phyloP scores from a whole-genome alignment of 2,888 invertebrate genomes.

The Clistopyga incitator region DNA sequence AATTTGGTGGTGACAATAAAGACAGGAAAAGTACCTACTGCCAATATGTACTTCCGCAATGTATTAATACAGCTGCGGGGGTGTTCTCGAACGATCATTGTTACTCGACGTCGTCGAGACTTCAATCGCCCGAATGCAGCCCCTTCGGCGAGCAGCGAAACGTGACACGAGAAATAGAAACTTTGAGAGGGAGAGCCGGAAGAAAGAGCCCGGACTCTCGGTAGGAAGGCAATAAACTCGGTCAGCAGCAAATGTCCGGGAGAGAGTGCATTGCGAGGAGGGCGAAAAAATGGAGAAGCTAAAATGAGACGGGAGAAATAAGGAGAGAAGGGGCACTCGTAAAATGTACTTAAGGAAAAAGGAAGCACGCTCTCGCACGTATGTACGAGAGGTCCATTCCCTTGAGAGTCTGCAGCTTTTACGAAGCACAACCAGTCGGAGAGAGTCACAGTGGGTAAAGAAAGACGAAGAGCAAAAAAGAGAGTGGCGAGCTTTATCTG shows the following conservation, averaged over 20 bases:
- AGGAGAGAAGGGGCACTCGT: constrained; percentile 33
- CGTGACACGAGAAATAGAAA: constrained; percentile 30
- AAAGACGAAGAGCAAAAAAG: background rate
- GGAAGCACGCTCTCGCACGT: constrained; percentile 42
- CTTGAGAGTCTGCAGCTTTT: constrained; percentile 32
- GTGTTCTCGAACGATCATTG: constrained; percentile 5
- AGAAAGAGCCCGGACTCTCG: background rate
- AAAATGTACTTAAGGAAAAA: constrained; percentile 47
- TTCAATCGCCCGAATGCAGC: background rate
- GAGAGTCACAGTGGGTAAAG: constrained; percentile 23
- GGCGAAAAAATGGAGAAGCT: constrained; percentile 8
- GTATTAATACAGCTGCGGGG: constrained; percentile 14
- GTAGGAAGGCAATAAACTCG: constrained; percentile 40
- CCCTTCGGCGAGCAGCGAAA: constrained; percentile 1
- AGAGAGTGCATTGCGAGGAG: background rate
- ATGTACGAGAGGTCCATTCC: constrained; percentile 29
- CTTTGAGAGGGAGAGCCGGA: constrained; percentile 6
- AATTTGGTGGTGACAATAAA: background rate
- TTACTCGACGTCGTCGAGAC: constrained; percentile 15
- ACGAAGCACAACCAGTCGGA: constrained; percentile 20
- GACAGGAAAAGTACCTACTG: background rate
- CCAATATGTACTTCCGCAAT: background rate
- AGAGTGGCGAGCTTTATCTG: constrained; percentile 16
- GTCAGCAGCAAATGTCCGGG: constrained; percentile 20
- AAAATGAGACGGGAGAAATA: background rate